Evolutionary conservation across 1,140 invertebrate species (phyloP).

Genomic region (Thaumetopoea pityocampa): DNA sequence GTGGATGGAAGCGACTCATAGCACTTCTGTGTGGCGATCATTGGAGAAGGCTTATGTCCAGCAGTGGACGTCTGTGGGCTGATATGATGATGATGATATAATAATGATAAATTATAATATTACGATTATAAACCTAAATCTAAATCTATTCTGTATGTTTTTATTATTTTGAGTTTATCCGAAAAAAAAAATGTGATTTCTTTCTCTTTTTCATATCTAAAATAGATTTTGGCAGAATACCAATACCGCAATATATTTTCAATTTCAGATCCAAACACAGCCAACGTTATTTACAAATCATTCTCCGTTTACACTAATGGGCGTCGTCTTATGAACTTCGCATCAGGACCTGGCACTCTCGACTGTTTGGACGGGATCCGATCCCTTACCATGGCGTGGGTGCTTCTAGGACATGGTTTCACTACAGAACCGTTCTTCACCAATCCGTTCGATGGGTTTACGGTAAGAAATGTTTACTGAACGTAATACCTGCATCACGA

Average conservation of each 20-base stretch:
- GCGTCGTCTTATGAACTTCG: constrained; percentile 36
- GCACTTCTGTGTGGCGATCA: too few relatives aligned
- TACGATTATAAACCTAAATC: neutral
- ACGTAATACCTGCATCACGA: neutral
- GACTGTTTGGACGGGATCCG: constrained; percentile 77
- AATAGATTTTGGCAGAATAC: too few relatives aligned
- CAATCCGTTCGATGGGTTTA: constrained; percentile 40
- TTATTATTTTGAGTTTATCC: neutral
- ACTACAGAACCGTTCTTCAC: constrained; percentile 28
- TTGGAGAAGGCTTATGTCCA: too few relatives aligned
- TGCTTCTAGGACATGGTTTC: constrained; percentile 79
- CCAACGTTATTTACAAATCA: constrained; percentile 18
- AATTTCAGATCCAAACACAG: constrained; percentile 20
- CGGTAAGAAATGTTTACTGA: constrained; percentile 16
- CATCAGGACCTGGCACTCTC: constrained; percentile 32
- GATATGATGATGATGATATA: too few relatives aligned
- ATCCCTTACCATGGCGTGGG: constrained; percentile 81
- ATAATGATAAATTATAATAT: too few relatives aligned
- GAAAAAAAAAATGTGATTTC: neutral
- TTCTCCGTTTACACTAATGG: constrained; percentile 59
- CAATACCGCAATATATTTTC: too few relatives aligned
- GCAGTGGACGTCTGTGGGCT: too few relatives aligned
- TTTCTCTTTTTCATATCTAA: too few relatives aligned
- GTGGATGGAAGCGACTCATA: too few relatives aligned
- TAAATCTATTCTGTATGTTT: neutral